These are phyloP conservation scores for Cinclus cinclus DNA, from an alignment of 2,113 vertebrate species.

Conservation along the genomic window DNA sequence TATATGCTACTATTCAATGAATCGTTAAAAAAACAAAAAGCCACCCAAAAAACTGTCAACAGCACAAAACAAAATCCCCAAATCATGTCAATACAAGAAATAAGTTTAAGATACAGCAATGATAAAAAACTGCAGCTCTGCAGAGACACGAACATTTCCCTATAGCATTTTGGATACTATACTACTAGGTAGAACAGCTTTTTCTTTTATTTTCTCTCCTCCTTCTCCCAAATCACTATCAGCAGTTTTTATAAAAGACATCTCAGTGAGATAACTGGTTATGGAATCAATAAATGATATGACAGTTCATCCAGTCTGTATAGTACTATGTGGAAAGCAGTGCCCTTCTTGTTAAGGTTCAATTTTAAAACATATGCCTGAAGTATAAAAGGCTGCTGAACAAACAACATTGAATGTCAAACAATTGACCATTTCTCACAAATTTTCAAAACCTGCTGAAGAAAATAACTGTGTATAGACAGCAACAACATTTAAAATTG, in stretches of 20 bases:
- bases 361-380: conserved; percentile 68
- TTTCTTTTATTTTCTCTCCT: background rate
- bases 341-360: conserved; percentile 64
- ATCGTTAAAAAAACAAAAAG: background rate
- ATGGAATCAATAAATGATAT: conserved; percentile 67
- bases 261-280: conserved; percentile 57
- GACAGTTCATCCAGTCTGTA: conserved; percentile 52
- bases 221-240: conserved; percentile 38
- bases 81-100: background rate
- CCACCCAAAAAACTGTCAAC: background rate
- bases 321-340: conserved; percentile 17
- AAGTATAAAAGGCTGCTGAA: conserved; percentile 70
- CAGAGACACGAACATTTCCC: background rate
- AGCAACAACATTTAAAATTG: conserved; percentile 44
- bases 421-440: conserved; percentile 63
- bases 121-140: conserved; percentile 16
- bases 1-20: background rate
- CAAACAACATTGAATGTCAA: conserved; percentile 68
- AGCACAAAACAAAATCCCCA: background rate
- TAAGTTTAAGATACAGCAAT: background rate
- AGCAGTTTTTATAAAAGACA: conserved; percentile 65
- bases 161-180: background rate
- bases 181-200: background rate
- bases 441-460: conserved; percentile 46
- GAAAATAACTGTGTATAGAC: conserved; percentile 46